These are phyloP conservation scores for Dicroscelio sp. DNA, from an alignment of 2,888 invertebrate genomes.

Conservation along the genomic window DNA sequence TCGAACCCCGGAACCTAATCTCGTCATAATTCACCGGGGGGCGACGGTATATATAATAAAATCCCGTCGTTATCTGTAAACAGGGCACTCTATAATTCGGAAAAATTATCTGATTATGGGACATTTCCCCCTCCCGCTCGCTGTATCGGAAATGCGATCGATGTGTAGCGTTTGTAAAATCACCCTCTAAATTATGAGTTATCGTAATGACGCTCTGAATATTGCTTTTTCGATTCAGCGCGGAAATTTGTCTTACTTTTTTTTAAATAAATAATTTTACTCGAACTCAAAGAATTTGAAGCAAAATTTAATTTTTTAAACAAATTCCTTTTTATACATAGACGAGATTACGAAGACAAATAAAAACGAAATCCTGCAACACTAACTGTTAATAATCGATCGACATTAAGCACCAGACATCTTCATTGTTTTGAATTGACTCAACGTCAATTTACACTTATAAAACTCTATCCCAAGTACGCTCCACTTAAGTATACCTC, in stretches of 20 bases:
- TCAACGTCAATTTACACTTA: too few species aligned
- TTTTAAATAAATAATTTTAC: too few species aligned
- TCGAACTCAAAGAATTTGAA: too few species aligned
- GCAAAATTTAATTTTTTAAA: background rate
- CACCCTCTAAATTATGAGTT: slow-evolving; percentile 57
- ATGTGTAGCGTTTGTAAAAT: slow-evolving; percentile 47
- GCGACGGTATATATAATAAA: slow-evolving; percentile 23
- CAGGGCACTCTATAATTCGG: slow-evolving; percentile 14
- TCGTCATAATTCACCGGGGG: slow-evolving; percentile 27
- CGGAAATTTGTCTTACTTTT: too few species aligned
- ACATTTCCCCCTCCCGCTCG: slow-evolving; percentile 20
- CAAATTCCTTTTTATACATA: background rate
- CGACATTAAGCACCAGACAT: too few species aligned
- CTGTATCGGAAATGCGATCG: slow-evolving; percentile 40
- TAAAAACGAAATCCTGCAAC: too few species aligned
- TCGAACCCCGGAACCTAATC: slow-evolving; percentile 24
- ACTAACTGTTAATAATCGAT: too few species aligned
- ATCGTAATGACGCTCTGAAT: background rate
- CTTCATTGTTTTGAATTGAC: too few species aligned
- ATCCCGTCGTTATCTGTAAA: slow-evolving; percentile 40
- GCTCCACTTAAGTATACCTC: too few species aligned
- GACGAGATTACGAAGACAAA: too few species aligned
- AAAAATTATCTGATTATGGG: slow-evolving; percentile 61
- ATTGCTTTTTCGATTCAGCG: too few species aligned
- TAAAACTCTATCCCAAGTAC: too few species aligned